Conservation (phyloP, 2,888 invertebrate genomes). For the Caprella mutica region DNA sequence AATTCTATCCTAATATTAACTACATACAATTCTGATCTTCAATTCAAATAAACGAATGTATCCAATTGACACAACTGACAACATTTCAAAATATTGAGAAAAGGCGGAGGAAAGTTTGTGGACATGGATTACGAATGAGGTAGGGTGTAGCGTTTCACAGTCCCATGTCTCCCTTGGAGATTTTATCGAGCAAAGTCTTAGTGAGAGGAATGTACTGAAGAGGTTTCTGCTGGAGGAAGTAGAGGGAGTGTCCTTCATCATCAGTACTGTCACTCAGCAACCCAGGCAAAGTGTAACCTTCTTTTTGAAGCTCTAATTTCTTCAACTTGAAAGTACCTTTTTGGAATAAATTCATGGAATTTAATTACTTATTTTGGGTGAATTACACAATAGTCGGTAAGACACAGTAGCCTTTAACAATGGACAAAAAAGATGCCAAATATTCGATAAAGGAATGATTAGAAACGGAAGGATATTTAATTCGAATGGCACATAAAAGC, state of each 20-base stretch:
- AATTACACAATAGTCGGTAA: no score
- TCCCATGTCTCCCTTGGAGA: conserved; percentile 60
- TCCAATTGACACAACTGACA: no score
- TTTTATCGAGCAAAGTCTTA: conserved; percentile 58
- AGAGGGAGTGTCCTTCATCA: conserved; percentile 52
- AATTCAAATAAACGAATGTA: no score
- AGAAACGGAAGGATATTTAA: background rate
- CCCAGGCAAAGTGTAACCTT: conserved; percentile 57
- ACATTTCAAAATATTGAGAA: no score
- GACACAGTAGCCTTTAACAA: no score
- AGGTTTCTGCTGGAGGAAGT: conserved; percentile 55
- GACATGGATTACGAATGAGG: background rate
- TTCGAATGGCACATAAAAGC: no score
- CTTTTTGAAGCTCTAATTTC: conserved; percentile 71
- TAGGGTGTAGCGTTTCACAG: conserved; percentile 44
- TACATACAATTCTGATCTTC: no score
- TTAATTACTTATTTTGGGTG: no score
- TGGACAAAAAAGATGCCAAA: no score
- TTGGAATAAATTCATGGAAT: conserved; percentile 34
- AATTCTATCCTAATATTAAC: no score
- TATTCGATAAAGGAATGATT: no score
- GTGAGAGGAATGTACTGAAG: conserved; percentile 62
- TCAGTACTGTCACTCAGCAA: conserved; percentile 41
- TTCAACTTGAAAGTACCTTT: conserved; percentile 89
- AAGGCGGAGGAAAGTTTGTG: no score